A percentile compares a stretch with the other conserved stretches of the same genome.
Conservation (phyloP, 2,797 vertebrate species). For the Rhabdomys pumilio region DNA sequence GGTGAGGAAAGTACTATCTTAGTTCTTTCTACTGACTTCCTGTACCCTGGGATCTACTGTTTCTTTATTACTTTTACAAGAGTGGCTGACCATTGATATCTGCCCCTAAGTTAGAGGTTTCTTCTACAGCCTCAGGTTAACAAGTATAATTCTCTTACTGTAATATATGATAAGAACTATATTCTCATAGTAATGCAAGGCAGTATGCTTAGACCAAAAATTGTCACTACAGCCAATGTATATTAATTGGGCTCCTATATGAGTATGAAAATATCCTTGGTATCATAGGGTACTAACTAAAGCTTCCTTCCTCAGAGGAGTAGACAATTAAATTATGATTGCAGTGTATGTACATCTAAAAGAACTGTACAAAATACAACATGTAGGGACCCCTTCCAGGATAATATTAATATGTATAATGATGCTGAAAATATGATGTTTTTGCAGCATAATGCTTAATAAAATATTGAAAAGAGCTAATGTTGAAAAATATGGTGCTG, state of each 20-base stretch:
- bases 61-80: background rate
- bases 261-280: background rate
- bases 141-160: background rate
- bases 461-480: background rate
- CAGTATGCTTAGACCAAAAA: background rate
- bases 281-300: background rate
- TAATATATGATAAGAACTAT: no score
- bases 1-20: background rate
- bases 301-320: background rate
- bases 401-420: background rate
- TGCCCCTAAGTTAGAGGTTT: background rate
- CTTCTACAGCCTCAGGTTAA: background rate
- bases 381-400: background rate
- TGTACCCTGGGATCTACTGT: background rate
- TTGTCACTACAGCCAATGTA: background rate
- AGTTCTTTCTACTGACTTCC: background rate
- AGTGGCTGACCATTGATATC: background rate
- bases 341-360: background rate
- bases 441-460: background rate
- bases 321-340: background rate
- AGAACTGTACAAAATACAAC: background rate
- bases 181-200: background rate
- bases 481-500: background rate
- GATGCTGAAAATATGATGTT: background rate
- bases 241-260: background rate